Percentiles rank a stretch among this genome's conserved stretches.
phyloP scores from a whole-genome alignment of 2,888 invertebrate genomes.

The Leptinotarsa haldemani region DNA sequence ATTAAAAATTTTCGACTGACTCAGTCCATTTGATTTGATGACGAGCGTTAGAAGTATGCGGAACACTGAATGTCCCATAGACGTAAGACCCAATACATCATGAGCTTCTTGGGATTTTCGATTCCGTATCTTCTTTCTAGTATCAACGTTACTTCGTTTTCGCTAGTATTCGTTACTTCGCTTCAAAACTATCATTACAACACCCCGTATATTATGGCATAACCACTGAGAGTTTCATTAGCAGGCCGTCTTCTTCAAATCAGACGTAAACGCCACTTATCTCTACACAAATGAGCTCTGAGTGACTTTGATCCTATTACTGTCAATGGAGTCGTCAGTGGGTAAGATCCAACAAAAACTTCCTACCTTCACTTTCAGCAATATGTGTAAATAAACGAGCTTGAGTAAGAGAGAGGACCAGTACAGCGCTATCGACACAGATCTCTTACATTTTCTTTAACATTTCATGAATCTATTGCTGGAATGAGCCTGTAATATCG shows the following conservation, averaged over 20 bases:
- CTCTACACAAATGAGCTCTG: constrained; percentile 30
- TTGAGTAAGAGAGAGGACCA: constrained; percentile 33
- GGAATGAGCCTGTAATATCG: constrained; percentile 36
- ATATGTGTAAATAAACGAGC: constrained; percentile 37
- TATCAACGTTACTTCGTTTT: too few species aligned
- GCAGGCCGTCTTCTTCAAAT: constrained; percentile 13
- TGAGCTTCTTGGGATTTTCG: too few species aligned
- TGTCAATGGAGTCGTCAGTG: constrained; percentile 34
- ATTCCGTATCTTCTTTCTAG: too few species aligned
- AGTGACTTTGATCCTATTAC: constrained; percentile 39
- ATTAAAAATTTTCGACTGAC: too few species aligned
- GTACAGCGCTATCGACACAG: constrained; percentile 34
- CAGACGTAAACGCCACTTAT: constrained; percentile 18
- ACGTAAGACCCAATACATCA: too few species aligned
- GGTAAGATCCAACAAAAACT: constrained; percentile 43
- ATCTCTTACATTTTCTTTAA: constrained; percentile 36
- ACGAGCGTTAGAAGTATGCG: too few species aligned
- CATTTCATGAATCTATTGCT: constrained; percentile 42
- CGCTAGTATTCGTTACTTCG: too few species aligned
- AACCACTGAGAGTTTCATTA: constrained; percentile 14
- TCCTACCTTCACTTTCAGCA: constrained; percentile 46
- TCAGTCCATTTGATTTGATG: too few species aligned
- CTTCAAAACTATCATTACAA: too few species aligned
- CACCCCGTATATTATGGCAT: not conserved
- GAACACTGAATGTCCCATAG: too few species aligned